These are phyloP conservation scores for Drosophila paulistorum DNA, from an alignment of 1,140 invertebrate species.

Conservation along the genomic window DNA sequence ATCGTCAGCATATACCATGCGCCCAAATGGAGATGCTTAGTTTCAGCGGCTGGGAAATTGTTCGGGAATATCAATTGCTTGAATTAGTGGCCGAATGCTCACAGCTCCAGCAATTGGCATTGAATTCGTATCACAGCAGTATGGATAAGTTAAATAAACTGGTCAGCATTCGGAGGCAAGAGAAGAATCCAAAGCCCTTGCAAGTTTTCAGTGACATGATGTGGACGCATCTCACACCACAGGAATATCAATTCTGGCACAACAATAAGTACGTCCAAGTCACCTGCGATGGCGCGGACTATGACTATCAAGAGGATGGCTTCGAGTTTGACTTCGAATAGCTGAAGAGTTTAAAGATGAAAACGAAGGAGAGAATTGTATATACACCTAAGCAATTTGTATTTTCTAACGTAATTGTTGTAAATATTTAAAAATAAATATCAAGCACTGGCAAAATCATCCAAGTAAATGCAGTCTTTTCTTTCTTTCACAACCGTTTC, in stretches of 20 bases:
- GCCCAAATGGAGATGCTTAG: conserved; percentile 63
- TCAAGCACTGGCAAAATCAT: conserved; percentile 35
- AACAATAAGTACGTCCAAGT: conserved; percentile 58
- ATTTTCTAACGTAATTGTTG: conserved; percentile 32
- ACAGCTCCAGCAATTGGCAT: conserved; percentile 42
- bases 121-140: conserved; percentile 63
- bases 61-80: conserved; percentile 53
- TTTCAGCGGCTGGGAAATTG: conserved; percentile 66
- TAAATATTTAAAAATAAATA: conserved; percentile 48
- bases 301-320: conserved; percentile 67
- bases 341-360: neutral
- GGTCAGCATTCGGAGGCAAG: conserved; percentile 41
- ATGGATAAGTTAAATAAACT: conserved; percentile 57
- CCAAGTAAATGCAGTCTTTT: conserved; percentile 16
- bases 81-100: conserved; percentile 57
- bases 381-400: conserved; percentile 38
- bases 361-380: conserved; percentile 34
- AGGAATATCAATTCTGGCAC: conserved; percentile 51
- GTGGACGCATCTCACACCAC: conserved; percentile 53
- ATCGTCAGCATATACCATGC: conserved; percentile 59
- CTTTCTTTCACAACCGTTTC: conserved; percentile 18
- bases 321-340: conserved; percentile 66
- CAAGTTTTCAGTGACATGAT: conserved; percentile 60
- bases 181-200: conserved; percentile 41
- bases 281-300: conserved; percentile 59